phyloP scores from a whole-genome alignment of 2,113 vertebrate genomes.

The Vireo altiloquus region DNA sequence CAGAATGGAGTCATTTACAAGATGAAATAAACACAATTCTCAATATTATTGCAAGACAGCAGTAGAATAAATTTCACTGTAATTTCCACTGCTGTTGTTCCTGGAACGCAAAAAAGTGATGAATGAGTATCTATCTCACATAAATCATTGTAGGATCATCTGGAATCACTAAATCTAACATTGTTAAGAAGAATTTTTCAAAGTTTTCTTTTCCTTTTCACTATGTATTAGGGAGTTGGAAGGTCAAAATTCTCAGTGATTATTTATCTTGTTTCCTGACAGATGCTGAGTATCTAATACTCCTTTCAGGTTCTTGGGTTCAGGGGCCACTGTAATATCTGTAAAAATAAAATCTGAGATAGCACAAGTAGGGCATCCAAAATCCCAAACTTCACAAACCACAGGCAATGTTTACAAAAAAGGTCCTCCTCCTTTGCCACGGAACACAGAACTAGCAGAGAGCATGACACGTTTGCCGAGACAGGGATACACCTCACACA shows the following conservation, averaged over 20 bases:
- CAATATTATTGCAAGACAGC: not conserved
- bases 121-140: not conserved
- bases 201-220: not conserved
- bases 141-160: not conserved
- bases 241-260: not conserved
- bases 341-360: not conserved
- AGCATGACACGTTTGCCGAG: fast-evolving
- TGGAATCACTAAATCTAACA: not conserved
- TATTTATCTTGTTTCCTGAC: not conserved
- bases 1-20: constrained; percentile 2
- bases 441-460: not conserved
- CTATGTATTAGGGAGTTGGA: not conserved
- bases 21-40: constrained; percentile 16
- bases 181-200: not conserved
- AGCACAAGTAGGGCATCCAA: not conserved
- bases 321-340: not conserved
- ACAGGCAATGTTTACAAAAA: not conserved
- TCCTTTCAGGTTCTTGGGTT: not conserved
- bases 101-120: not conserved
- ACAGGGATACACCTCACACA: not conserved
- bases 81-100: constrained; percentile 18
- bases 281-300: not conserved
- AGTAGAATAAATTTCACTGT: constrained; percentile 15
- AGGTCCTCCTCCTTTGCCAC: not conserved
- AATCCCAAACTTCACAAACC: not conserved